Evolutionary conservation across 2,888 invertebrate genomes (phyloP), one percentile per base, ranked within the genome.

Genomic region (Lymantria dispar): DNA sequence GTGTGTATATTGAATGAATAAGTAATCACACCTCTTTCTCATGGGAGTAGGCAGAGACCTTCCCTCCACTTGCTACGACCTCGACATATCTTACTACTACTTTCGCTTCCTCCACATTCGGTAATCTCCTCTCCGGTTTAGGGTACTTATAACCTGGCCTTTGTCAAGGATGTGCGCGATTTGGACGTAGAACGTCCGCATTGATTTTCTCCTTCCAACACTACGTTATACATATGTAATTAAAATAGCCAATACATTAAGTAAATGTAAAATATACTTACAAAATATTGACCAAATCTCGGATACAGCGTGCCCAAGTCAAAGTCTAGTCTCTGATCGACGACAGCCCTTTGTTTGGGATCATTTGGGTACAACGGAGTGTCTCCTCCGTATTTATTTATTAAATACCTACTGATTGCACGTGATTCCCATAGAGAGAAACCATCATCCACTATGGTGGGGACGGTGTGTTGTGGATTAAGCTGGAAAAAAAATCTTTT

Each of bases 391-490:
- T 96, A 96, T 70, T 95, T 94, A 76, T 94, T 94, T n/a, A 92
- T 94, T 67, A 97, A 89, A 78, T 97, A 97, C 8, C 92, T 87
- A 76, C 94, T 91, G 69, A 97, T 96, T 45, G 96, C 94, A 15
- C 96, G 94, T 46, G 96, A 96, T 86, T 97, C 97, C 93, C 95
- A 95, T n/a, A 97, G 78, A 0, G 92, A 78, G 74, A 96, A 95
- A 8, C 95, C 96, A 67, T 95, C 94, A 82, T 97, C 97, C 51
- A 94, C 93, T 49, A 97, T 81, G 0, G 96, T 96, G 9, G 97
- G 97, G 51, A 97, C 92, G 1, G 94, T 94, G 74, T 96, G 97
- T 83, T 96, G 96, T 0, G 96, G 96, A 77, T 96, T 96, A 22
- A 96, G 80, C 95, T 95, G 80, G 15, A 85, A 85, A 7, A 40